These are phyloP conservation scores for Papilio machaon DNA, from an alignment of 1,140 invertebrate genomes.

Conservation along the genomic window DNA sequence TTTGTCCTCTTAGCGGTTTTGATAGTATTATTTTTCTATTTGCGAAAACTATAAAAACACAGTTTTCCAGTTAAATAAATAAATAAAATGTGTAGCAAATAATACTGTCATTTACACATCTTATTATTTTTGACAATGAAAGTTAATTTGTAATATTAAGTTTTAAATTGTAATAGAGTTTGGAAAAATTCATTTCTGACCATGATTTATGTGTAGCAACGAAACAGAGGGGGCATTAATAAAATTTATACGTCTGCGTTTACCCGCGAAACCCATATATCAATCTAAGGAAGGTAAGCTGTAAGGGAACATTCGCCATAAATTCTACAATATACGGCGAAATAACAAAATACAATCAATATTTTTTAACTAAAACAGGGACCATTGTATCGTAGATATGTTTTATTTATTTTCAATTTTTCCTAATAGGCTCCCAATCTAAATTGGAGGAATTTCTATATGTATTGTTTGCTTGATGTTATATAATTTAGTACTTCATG, in stretches of 20 bases:
- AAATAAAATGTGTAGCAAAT: no score
- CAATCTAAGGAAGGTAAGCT: conserved; percentile 44
- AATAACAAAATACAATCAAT: conserved; percentile 19
- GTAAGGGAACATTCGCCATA: conserved; percentile 36
- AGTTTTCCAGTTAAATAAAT: no score
- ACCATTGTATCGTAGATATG: neutral
- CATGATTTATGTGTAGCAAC: conserved; percentile 48
- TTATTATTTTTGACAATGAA: no score
- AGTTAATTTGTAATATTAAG: conserved; percentile 46
- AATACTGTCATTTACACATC: no score
- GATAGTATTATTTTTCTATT: no score
- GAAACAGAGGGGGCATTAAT: conserved; percentile 60
- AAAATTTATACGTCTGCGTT: conserved; percentile 62
- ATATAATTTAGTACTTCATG: neutral
- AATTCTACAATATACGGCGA: conserved; percentile 17
- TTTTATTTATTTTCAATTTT: neutral
- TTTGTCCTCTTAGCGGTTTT: no score
- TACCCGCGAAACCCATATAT: conserved; percentile 46
- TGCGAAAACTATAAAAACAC: no score
- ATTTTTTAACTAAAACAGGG: conserved; percentile 3
- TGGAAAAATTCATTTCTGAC: conserved; percentile 61
- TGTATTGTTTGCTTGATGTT: no score
- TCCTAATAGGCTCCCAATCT: neutral
- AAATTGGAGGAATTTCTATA: neutral
- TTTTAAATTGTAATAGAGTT: conserved; percentile 46